Base-by-base conservation (phyloP, 2,888 invertebrate species). In the Philhelius pedissequus region DNA sequence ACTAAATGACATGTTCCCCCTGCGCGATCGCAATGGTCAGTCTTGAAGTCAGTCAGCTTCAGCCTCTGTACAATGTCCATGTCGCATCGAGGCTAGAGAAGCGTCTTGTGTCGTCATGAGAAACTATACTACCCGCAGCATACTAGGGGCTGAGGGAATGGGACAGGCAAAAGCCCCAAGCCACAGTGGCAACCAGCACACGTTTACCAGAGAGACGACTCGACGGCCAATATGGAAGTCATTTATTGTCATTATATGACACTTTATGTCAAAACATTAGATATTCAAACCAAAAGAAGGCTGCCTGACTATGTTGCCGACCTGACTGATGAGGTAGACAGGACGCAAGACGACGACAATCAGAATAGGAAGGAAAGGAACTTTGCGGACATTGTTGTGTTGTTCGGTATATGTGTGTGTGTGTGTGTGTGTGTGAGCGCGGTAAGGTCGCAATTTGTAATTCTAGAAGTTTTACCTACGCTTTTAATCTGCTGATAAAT, bases 181-280 rank as follows among this genome's bases (percentile, higher is more conserved):
- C 60, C 20, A 38, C 70, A 66, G 84, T 75, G 70, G 75, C 70
- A 68, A 64, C 56, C 56, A 68, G 64, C 68, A 58, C 68, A 62
- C 75, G 64, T 58, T 74, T 62, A n/a, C 74, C 38, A 79, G 15
- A 25, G 68, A 84, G 62, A 62, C 62, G 18, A 62, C 62, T 62
- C 62, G 43, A 43, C 64, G 84, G 73, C 80, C 86, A 86, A 73
- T 80, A 86, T 82, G 83, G 82, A 79, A 86, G 86, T 86, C 86
- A 86, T 86, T 86, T 86, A 82, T 86, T 86, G 86, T 86, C 86
- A 86, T 86, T 86, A 86, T 86, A 86, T 86, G 86, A 86, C 86
- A 86, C 86, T 86, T 86, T 86, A 86, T 83, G 86, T 77, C 86
- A 80, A 86, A 86, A 86, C 86, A 83, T 84, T 86, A 86, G 86